Evolutionary conservation across 2,888 invertebrate species (phyloP).

Genomic region (Chloromyia formosa): DNA sequence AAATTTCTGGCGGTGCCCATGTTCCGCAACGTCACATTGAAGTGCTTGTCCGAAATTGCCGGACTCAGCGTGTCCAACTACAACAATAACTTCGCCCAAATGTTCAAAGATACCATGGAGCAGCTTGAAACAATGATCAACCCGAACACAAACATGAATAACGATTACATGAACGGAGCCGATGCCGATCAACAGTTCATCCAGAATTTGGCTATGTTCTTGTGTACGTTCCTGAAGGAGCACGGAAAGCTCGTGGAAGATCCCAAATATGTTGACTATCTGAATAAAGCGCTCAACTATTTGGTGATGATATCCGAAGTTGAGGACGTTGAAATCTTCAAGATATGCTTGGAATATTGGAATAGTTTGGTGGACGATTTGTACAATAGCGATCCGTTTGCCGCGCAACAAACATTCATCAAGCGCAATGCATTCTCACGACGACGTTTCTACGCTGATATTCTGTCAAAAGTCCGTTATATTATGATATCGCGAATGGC

Average conservation of each 20-base stretch:
- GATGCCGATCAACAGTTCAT: conserved; percentile 99
- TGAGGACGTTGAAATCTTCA: conserved; percentile 99
- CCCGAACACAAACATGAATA: conserved; percentile 88
- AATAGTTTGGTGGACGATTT: conserved; percentile 91
- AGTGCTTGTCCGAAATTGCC: conserved; percentile 98
- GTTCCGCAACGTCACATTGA: conserved; percentile 97
- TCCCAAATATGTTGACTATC: conserved; percentile 76
- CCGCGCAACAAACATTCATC: conserved; percentile 57
- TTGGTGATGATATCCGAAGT: conserved; percentile 95
- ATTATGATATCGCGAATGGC: conserved; percentile 99
- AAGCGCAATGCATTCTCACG: conserved; percentile 66
- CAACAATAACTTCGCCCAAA: conserved; percentile 88
- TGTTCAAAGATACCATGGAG: conserved; percentile 92
- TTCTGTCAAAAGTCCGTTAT: conserved; percentile 87
- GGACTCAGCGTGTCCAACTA: conserved; percentile 90
- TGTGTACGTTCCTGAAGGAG: conserved; percentile 96
- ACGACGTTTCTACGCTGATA: conserved; percentile 79
- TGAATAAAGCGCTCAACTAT: conserved; percentile 86
- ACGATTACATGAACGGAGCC: conserved; percentile 91
- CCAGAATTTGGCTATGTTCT: conserved; percentile 96
- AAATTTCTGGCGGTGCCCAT: conserved; percentile 98
- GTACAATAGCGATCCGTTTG: conserved; percentile 85
- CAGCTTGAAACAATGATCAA: conserved; percentile 94
- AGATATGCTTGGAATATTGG: conserved; percentile 99
- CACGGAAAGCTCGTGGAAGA: conserved; percentile 91